phyloP scores from a whole-genome alignment of 1,140 invertebrate species.

The Teleogryllus occipitalis region DNA sequence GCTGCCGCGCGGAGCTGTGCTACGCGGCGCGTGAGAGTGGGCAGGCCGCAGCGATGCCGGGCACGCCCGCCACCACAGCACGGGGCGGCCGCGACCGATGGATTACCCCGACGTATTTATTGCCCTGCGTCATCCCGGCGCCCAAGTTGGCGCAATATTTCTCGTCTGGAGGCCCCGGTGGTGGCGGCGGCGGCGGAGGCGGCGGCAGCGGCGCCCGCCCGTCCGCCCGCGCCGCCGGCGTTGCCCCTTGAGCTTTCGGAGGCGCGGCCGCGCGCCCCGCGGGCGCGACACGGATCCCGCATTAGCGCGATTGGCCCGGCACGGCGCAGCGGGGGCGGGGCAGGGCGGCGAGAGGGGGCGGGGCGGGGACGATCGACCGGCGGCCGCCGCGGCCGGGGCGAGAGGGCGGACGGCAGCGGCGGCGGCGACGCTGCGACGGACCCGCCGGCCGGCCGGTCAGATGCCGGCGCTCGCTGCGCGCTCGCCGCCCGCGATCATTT shows the following conservation, averaged over 20 bases:
- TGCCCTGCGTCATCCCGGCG: background rate
- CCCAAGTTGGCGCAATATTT: conserved; percentile 3
- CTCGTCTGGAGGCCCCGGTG: background rate
- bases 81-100: background rate
- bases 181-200: no score
- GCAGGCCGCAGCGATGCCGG: background rate
- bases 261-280: background rate
- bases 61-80: background rate
- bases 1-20: no score
- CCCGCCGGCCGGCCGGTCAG: background rate
- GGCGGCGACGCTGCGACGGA: no score
- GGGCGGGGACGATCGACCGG: no score
- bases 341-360: background rate
- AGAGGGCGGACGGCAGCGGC: background rate
- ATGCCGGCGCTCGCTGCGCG: background rate
- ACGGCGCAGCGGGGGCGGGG: background rate
- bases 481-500: background rate
- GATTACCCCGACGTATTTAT: conserved; percentile 4
- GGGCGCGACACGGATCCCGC: conserved; percentile 11
- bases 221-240: no score
- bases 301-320: conserved; percentile 12
- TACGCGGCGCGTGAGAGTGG: no score
- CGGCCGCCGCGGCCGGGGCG: no score
- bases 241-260: conserved; percentile 13
- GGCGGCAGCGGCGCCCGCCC: no score